phyloP scores from a whole-genome alignment of 2,113 vertebrate species.

The Apaloderma vittatum region DNA sequence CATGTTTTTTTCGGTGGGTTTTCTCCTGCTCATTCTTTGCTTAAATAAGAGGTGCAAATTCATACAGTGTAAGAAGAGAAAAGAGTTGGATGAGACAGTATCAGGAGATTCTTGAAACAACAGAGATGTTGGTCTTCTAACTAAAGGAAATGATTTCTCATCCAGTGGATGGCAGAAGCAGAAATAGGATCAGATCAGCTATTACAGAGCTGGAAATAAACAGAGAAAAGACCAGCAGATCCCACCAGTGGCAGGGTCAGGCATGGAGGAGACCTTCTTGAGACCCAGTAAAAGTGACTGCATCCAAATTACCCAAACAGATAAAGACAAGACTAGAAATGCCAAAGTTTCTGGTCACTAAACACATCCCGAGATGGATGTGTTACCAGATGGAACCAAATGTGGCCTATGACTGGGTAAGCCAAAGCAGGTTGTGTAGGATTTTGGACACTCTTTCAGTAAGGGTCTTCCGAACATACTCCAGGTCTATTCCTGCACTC shows the following conservation, averaged over 20 bases:
- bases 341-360: constrained; percentile 27
- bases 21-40: background rate
- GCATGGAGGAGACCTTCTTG: background rate
- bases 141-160: background rate
- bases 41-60: background rate
- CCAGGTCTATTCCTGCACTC: background rate
- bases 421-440: background rate
- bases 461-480: background rate
- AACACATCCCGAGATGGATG: background rate
- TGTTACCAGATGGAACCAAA: background rate
- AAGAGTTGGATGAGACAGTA: background rate
- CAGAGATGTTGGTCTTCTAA: background rate
- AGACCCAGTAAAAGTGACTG: background rate
- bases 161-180: constrained; percentile 28
- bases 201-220: constrained; percentile 37
- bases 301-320: background rate
- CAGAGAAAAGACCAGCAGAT: constrained; percentile 45
- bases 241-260: background rate
- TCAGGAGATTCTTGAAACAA: background rate
- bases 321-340: constrained; percentile 55
- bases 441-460: background rate
- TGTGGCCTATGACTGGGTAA: background rate
- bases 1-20: background rate
- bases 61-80: background rate
- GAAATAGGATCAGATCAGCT: constrained; percentile 56